A percentile compares a stretch with the other conserved stretches of the same genome.
Conservation (phyloP, 2,797 vertebrate genomes). For the Hybognathus amarus region DNA sequence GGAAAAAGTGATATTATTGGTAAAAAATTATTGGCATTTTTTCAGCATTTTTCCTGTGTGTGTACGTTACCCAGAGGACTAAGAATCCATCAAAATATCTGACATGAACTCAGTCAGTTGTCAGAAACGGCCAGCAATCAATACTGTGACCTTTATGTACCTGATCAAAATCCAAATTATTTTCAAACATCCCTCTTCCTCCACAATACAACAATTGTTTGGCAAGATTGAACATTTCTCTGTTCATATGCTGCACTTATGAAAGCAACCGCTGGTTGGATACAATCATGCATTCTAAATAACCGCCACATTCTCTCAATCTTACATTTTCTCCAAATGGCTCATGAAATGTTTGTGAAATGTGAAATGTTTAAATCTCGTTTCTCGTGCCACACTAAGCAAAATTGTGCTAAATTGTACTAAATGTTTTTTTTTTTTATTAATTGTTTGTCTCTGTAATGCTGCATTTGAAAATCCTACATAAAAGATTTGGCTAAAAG, state of each 20-base stretch:
- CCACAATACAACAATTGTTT: neutral
- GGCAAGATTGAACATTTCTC: constrained; percentile 21
- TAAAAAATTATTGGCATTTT: too few relatives aligned
- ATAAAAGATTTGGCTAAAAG: too few relatives aligned
- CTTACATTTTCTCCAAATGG: constrained; percentile 4
- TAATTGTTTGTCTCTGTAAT: too few relatives aligned
- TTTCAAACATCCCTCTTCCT: neutral
- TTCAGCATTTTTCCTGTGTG: neutral
- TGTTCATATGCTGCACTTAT: neutral
- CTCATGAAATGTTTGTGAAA: neutral
- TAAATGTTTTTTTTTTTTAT: too few relatives aligned
- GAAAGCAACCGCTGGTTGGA: neutral
- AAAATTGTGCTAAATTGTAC: too few relatives aligned
- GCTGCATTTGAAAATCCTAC: too few relatives aligned
- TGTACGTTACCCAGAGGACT: neutral
- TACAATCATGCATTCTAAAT: neutral
- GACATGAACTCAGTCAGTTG: neutral
- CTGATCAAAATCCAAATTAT: constrained; percentile 22
- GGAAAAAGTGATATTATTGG: neutral
- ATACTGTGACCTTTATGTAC: constrained; percentile 29
- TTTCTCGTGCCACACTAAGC: too few relatives aligned
- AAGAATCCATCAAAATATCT: constrained; percentile 20
- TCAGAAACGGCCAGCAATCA: neutral
- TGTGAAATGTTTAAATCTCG: neutral
- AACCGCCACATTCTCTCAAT: neutral